phyloP scores from a whole-genome alignment of 1,140 invertebrate species.

The Rhagoletis zephyria region DNA sequence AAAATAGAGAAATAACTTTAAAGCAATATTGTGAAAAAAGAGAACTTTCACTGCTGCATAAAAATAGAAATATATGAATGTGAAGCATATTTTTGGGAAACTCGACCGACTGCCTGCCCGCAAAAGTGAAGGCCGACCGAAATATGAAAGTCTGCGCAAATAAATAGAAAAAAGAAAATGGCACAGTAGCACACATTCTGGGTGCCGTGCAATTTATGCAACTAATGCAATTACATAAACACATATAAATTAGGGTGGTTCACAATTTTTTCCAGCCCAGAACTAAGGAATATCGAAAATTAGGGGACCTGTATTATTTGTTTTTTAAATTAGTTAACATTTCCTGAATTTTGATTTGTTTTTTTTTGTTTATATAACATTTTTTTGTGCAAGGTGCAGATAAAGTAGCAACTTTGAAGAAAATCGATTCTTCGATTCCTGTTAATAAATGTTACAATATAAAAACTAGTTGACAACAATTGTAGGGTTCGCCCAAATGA shows the following conservation, averaged over 20 bases:
- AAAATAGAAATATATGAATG: neutral
- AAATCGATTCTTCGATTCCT: too few relatives aligned
- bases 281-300: too few relatives aligned
- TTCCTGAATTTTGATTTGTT: too few relatives aligned
- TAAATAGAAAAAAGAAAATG: constrained; percentile 22
- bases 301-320: too few relatives aligned
- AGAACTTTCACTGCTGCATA: constrained; percentile 2
- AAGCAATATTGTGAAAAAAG: neutral
- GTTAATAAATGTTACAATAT: too few relatives aligned
- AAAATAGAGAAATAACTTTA: neutral
- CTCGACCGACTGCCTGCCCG: neutral
- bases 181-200: constrained; percentile 3
- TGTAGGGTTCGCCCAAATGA: too few relatives aligned
- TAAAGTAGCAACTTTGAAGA: too few relatives aligned
- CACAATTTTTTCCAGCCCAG: too few relatives aligned
- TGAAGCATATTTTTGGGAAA: constrained; percentile 22
- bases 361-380: too few relatives aligned
- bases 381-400: too few relatives aligned
- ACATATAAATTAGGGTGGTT: neutral
- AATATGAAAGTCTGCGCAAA: constrained; percentile 38
- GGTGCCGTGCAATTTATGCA: constrained; percentile 7
- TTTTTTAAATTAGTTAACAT: too few relatives aligned
- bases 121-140: constrained; percentile 20
- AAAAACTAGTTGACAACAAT: too few relatives aligned
- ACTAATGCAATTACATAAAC: neutral